These are phyloP conservation scores for Rhopalosiphum padi DNA, from an alignment of 1,140 invertebrate genomes.

Conservation along the genomic window DNA sequence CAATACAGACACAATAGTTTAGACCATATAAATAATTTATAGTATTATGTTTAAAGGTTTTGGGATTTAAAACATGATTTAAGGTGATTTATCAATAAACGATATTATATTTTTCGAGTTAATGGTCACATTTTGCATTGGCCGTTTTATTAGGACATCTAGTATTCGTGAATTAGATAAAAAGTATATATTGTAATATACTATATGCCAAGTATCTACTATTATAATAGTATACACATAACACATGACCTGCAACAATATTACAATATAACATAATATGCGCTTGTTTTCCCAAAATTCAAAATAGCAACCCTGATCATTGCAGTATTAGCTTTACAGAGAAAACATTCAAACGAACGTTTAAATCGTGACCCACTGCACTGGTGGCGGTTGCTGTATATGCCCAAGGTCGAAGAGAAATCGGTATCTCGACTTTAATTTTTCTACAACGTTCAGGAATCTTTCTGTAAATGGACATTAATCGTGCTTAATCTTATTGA, in stretches of 20 bases:
- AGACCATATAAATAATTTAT: no score
- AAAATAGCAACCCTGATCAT: background rate
- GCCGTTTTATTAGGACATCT: background rate
- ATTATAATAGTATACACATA: background rate
- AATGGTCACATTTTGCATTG: background rate
- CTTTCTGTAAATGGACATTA: conserved; percentile 47
- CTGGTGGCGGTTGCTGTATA: background rate
- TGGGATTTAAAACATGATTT: background rate
- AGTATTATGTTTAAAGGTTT: background rate
- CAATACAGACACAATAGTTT: background rate
- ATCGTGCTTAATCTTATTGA: conserved; percentile 39
- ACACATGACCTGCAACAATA: no score
- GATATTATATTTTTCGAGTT: no score
- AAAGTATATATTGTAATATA: background rate
- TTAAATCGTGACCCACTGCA: conserved; percentile 18
- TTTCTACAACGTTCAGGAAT: background rate
- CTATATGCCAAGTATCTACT: background rate
- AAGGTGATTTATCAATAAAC: background rate
- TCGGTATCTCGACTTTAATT: background rate
- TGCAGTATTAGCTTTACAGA: background rate
- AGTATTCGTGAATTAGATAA: background rate
- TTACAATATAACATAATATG: no score
- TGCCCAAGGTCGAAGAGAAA: conserved; percentile 53
- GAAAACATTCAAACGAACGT: background rate
- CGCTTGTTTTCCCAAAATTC: background rate